Base-by-base conservation (phyloP, 2,888 invertebrate species). In the Cheilosia grossa region DNA sequence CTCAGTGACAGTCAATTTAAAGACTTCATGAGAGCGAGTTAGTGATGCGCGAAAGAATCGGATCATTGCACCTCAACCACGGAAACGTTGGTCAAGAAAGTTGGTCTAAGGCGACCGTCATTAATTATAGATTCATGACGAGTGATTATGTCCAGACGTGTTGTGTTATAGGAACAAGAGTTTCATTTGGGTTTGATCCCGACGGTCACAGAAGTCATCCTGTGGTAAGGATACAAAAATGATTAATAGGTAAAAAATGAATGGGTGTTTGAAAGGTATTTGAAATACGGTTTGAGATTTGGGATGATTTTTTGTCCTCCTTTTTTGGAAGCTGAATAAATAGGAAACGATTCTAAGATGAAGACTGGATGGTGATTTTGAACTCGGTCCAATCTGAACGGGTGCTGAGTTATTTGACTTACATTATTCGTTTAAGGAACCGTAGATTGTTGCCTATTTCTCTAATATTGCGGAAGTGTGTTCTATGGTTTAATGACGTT, bases 221-320 rank as follows among this genome's bases (percentile, higher is more conserved):
- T 37, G 58, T 3, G 49, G 30, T 54, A 30, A 67, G 67, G 30
- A 56, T 19, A 59, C 53, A 30, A 10, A 13, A 10, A 44, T 70
- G 69, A 63, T 78, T 70, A 78, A 78, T 78, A 37, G 54, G 56
- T 78, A 78, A 78, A 70, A 78, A 78, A 78, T 78, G 6, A 54
- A 63, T 78, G 61, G 54, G 61, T 47, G 53, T 63, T 61, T 54
- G 30, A 42, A 51, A 75, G 30, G 58, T 59, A 75, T 75, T 75
- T 51, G 53, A 59, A 53, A 42, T 59, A 49, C 17, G 37, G 49
- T 59, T 70, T 37, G 3, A 13, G 13, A 37, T 37, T 17, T 33
- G 7, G 49, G 24, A 15, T 37, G 58, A 15, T 58, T 44, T 33
- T 17, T 47, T 47, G 13, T 49, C 2, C 10, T 33, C 15, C 24